phyloP scores from a whole-genome alignment of 2,888 invertebrate species.

The Drosophila picticornis region DNA sequence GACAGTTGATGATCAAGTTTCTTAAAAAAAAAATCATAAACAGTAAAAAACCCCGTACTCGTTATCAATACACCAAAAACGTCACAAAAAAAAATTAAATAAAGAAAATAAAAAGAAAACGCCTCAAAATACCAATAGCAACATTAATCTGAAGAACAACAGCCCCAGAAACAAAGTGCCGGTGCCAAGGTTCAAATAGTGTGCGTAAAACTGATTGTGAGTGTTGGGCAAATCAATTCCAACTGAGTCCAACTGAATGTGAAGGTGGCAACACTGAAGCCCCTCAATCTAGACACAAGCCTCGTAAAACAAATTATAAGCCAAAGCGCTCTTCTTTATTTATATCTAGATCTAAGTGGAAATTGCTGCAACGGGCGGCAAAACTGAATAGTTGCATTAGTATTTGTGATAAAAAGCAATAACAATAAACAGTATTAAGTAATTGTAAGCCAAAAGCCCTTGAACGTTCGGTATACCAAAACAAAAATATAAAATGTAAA shows the following conservation, averaged over 20 bases:
- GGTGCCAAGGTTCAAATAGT: slow-evolving; percentile 1
- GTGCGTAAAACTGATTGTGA: background rate
- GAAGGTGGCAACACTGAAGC: background rate
- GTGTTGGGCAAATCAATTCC: background rate
- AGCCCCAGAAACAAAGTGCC: slow-evolving; percentile 16
- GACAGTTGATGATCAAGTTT: background rate
- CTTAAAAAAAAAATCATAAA: background rate
- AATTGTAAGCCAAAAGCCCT: slow-evolving; percentile 21
- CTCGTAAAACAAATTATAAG: background rate
- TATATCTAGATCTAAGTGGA: background rate
- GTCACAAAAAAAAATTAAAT: background rate
- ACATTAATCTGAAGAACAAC: slow-evolving; percentile 5
- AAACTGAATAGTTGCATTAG: background rate
- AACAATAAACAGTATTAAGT: background rate
- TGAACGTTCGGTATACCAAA: slow-evolving; percentile 7
- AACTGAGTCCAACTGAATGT: background rate
- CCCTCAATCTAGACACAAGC: background rate
- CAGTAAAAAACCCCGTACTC: background rate
- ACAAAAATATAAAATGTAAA: background rate
- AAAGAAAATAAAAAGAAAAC: slow-evolving; percentile 4
- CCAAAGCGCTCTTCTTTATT: background rate
- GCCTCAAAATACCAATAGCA: slow-evolving; percentile 22
- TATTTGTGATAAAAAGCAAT: background rate
- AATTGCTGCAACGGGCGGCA: background rate
- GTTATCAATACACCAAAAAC: background rate